phyloP scores from a whole-genome alignment of 1,140 invertebrate genomes.

The Cotesia glomerata region DNA sequence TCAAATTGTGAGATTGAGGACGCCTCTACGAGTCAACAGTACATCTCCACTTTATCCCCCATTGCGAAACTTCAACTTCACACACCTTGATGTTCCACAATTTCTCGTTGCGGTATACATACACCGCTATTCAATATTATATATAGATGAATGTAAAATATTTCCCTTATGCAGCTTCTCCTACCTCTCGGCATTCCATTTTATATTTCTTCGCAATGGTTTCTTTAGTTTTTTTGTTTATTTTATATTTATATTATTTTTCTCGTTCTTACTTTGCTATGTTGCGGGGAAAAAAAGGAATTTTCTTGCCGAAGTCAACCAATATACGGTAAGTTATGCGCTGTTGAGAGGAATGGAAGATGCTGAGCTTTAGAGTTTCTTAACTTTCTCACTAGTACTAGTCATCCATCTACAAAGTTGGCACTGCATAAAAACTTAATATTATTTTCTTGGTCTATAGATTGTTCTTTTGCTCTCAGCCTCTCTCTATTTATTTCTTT shows the following conservation, averaged over 20 bases:
- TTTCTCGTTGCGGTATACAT: no score
- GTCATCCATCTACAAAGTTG: neutral
- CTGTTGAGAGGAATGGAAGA: slow-evolving; percentile 5
- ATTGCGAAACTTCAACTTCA: neutral
- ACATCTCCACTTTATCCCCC: neutral
- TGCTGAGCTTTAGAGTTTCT: slow-evolving; percentile 1
- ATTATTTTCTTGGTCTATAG: neutral
- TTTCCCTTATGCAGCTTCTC: neutral
- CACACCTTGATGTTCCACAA: neutral
- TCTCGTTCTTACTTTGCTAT: neutral
- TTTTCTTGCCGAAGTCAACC: neutral
- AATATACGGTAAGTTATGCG: slow-evolving; percentile 12
- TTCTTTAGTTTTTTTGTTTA: neutral
- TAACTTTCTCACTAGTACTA: neutral
- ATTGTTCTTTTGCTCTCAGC: neutral
- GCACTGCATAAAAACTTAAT: slow-evolving; percentile 17
- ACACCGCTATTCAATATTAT: neutral
- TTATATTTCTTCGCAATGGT: no score
- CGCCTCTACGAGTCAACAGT: slow-evolving; percentile 1
- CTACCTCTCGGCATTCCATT: neutral
- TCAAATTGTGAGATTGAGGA: slow-evolving; percentile 15
- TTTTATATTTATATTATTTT: neutral
- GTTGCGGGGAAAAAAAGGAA: neutral
- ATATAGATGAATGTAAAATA: neutral
- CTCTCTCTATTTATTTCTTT: no score